These are phyloP conservation scores for Adelphocoris suturalis DNA, from an alignment of 2,888 invertebrate genomes.

Conservation along the genomic window DNA sequence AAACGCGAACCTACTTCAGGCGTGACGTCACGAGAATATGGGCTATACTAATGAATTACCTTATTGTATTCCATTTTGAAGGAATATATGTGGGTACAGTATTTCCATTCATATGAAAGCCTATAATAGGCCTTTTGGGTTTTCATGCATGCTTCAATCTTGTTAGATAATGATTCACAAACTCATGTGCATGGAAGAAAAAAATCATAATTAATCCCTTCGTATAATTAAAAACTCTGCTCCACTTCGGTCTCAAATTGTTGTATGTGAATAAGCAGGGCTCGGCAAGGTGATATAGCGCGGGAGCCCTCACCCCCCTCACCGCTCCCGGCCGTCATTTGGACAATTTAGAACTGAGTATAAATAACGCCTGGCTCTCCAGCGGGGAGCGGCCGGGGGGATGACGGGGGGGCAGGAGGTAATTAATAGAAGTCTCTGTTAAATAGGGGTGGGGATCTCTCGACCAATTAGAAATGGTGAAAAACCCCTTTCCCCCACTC, in stretches of 20 bases:
- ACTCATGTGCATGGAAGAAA: background rate
- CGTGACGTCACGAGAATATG: no score
- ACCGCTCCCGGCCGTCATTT: background rate
- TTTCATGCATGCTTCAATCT: no score
- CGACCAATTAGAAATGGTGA: slow-evolving; percentile 67
- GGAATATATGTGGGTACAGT: no score
- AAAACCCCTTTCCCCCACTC: slow-evolving; percentile 36
- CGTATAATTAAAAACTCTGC: background rate
- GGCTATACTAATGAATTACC: no score
- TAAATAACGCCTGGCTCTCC: slow-evolving; percentile 18
- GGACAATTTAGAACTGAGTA: slow-evolving; percentile 15
- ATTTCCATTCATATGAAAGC: no score
- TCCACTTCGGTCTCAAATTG: background rate
- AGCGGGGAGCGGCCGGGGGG: background rate
- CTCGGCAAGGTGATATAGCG: background rate
- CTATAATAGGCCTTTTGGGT: no score
- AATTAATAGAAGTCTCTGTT: slow-evolving; percentile 69
- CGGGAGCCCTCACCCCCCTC: background rate
- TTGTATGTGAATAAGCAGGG: background rate
- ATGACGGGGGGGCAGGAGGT: slow-evolving; percentile 17
- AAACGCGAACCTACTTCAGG: no score
- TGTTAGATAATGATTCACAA: no score
- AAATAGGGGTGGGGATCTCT: slow-evolving; percentile 59
- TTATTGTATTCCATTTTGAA: no score
- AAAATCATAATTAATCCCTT: background rate